A percentile compares a stretch with the other conserved stretches of the same genome.
Evolutionary conservation across 2,888 invertebrate species (phyloP).

Genomic region (Sylvicola cinctus): DNA sequence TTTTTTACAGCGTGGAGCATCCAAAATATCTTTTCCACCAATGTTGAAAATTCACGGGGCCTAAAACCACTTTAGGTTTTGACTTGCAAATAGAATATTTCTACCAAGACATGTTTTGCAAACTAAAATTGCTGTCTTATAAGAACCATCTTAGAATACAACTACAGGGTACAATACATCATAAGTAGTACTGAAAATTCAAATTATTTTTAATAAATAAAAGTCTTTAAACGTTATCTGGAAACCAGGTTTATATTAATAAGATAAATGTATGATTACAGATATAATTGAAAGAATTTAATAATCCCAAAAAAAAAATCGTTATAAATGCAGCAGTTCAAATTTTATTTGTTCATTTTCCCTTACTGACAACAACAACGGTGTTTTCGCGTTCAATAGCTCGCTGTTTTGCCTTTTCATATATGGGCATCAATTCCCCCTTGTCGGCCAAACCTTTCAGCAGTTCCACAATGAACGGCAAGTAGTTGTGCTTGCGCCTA

Average conservation of each 20-base stretch:
- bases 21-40: too few relatives aligned
- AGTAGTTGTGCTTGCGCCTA: conserved; percentile 87
- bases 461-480: conserved; percentile 89
- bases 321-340: neutral
- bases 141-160: too few relatives aligned
- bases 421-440: conserved; percentile 68
- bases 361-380: conserved; percentile 23
- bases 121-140: too few relatives aligned
- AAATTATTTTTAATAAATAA: too few relatives aligned
- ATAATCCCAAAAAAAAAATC: neutral
- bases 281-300: conserved; percentile 1
- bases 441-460: conserved; percentile 81
- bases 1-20: too few relatives aligned
- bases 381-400: conserved; percentile 38
- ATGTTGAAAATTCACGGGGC: too few relatives aligned
- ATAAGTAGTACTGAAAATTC: too few relatives aligned
- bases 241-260: neutral
- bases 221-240: too few relatives aligned
- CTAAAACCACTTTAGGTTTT: too few relatives aligned
- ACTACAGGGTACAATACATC: too few relatives aligned
- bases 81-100: too few relatives aligned
- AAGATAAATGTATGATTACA: neutral
- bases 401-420: conserved; percentile 72
- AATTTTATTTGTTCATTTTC: conserved; percentile 19
- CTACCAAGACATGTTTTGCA: too few relatives aligned